Evolutionary conservation across 2,113 vertebrate genomes (phyloP), one percentile per base, ranked within the genome.

Genomic region (Ameiurus melas): DNA sequence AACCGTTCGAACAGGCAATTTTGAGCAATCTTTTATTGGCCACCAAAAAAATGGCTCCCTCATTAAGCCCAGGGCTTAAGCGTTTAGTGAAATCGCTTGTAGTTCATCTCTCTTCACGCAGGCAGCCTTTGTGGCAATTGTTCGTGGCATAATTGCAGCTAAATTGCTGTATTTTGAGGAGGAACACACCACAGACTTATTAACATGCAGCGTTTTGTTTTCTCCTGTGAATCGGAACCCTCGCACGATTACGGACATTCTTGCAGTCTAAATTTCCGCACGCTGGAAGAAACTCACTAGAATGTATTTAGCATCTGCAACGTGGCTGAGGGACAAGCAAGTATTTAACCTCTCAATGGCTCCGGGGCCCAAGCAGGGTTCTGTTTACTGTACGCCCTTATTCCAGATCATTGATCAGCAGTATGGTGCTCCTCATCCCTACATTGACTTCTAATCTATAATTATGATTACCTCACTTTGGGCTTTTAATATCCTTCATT

Each of bases 191-290:
- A 89, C 86, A 80, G 91, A 87, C 90, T 92, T 91, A 88, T 94
- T 94, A 93, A 93, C 91, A 91, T 93, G 90, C 93, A 91, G n/a
- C 12, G 53, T 93, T 93, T 94, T 90, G 91, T 92, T 94, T 90
- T 90, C 90, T 92, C 33, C 66, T 39, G 33, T 92, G 92, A 94
- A 93, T 93, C 91, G 57, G 93, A 91, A 93, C 70, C 83, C 86
- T 43, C 58, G 64, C 77, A 84, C 84, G 90, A 92, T 91, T 75
- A 93, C 89, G 85, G 86, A 89, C 90, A 93, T 86, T 85, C 93
- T 90, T 89, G 86, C 91, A 93, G 91, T 94, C 89, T 90, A 87
- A 92, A 91, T 91, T 91, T 89, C 89, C 30, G 90, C 19, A 73
- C 33, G 22, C 14, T 17, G 36, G 57, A 85, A 85, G 90, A 92